Evolutionary conservation across 1,140 invertebrate genomes (phyloP), one percentile per base, ranked within the genome.

Genomic region (Magallana gigas): DNA sequence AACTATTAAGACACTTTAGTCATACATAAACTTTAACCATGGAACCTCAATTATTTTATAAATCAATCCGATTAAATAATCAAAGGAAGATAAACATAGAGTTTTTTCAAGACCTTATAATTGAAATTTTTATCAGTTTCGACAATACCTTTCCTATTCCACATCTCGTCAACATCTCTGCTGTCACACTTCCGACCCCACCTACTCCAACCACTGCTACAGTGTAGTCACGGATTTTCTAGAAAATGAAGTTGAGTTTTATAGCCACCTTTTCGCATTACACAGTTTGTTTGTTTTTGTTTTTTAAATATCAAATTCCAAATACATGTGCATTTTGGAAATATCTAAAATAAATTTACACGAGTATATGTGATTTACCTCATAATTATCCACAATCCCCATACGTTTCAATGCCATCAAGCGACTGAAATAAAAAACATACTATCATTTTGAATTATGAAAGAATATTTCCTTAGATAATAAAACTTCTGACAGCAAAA

Each of bases 361-460:
- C 5, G 36, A 48, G 5, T 48, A 48, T 0, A 48, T 48, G 36
- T 48, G 36, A 48, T 48, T 48, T 48, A 95, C 95, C 93, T 99
- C 98, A 96, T 99, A 99, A 94, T 99, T 98, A 89, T 99, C 96
- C 3, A 99, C 99, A 92, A 99, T 99, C 68, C 99, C 99, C 99
- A 99, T 99, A 91, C 98, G 95, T 94, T 99, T 98, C 80, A 99
- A 95, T 1, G 99, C 99, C 98, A 99, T 99, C 4, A 99, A 95
- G 56, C 99, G 98, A 96, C 98, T 99, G 92, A 90, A 95, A 94
- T 58, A 86, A 90, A 89, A 85, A 84, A 89, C 87, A 23, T 36
- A 1, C 48, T 18, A 12, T 29, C 14, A 80, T 36, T 23, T 4
- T 36, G 29, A 36, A 29, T 29, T 80, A 80, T 36, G 8, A 0